phyloP scores from a whole-genome alignment of 2,113 vertebrate species.

The Alaudala cheleensis region DNA sequence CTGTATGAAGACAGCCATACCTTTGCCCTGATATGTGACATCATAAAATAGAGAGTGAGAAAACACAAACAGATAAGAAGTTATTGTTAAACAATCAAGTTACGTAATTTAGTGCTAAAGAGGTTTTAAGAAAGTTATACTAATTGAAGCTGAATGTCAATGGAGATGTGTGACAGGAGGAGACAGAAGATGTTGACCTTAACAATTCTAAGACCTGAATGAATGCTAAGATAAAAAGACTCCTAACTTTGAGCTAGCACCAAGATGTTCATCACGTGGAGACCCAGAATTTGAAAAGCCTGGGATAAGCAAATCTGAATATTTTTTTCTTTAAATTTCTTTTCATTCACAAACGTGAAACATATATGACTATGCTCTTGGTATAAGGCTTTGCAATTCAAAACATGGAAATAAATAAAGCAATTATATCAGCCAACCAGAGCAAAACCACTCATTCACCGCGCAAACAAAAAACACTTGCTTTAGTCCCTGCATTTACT shows the following conservation, averaged over 20 bases:
- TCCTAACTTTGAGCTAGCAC: not conserved
- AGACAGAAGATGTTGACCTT: not conserved
- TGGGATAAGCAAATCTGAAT: not conserved
- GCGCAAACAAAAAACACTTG: not conserved
- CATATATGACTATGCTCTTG: not conserved
- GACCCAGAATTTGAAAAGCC: not conserved
- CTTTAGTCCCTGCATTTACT: not conserved
- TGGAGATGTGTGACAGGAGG: not conserved
- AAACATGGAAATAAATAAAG: not conserved
- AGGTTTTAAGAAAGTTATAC: not conserved
- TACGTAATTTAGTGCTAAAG: not conserved
- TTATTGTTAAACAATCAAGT: not conserved
- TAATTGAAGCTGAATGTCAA: not conserved
- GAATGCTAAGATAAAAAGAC: not conserved
- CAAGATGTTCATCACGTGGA: not conserved
- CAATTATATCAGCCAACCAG: not conserved
- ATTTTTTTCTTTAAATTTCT: not conserved
- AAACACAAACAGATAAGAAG: not conserved
- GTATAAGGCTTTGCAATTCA: not conserved
- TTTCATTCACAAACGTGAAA: not conserved
- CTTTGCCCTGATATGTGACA: not conserved
- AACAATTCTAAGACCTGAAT: not conserved
- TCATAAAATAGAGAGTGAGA: not conserved
- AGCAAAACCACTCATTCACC: not conserved
- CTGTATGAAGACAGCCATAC: accelerated